Base-by-base conservation (phyloP, 1,140 invertebrate genomes). In the Anoplolepis gracilipes region DNA sequence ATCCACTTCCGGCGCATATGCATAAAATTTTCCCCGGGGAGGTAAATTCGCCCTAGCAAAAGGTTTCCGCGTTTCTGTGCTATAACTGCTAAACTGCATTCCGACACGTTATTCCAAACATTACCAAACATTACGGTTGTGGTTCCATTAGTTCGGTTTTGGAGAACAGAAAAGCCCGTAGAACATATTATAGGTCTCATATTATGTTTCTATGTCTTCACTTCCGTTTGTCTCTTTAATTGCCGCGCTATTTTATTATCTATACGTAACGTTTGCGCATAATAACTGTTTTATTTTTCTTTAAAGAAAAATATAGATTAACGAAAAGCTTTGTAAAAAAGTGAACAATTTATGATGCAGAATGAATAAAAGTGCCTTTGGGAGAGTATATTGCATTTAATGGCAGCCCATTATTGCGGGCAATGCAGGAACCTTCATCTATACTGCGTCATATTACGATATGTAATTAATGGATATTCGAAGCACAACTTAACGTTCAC, bases 1-100 rank as follows among this genome's bases (percentile, higher is more conserved):
- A 82, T 72, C 33, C 67, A 82, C 78, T 82, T 82, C 67, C 78
- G 65, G 78, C 25, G 25, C 25, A 46, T 82, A 73, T 82, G 36
- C 65, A 72, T 82, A 72, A 82, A 72, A 82, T 82, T 82, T 82
- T 72, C 36, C 36, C 67, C 16, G n/a, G 13, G 46, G n/a, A n/a
- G 78, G 22, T 72, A 59, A 72, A 82, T 72, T 72, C 53, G 78
- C 46, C 3, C 13, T 4, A 49, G 65, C 67, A 25, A 82, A 46
- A 59, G 49, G 67, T 72, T 82, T 42, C 53, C 36, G 16, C 36
- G 36, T 33, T 42, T n/a, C n/a, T n/a, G n/a, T 28, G 30, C 33
- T 49, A 36, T 64, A 81, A 70, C 64, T 64, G 77, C 33, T 81
- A 70, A 69, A 72, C 78, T 70, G 42, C 33, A 59, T 72, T 42